Percentiles rank a stretch among this genome's conserved stretches.
phyloP scores from a whole-genome alignment of 1,140 invertebrate species.

The Helicoverpa zea region DNA sequence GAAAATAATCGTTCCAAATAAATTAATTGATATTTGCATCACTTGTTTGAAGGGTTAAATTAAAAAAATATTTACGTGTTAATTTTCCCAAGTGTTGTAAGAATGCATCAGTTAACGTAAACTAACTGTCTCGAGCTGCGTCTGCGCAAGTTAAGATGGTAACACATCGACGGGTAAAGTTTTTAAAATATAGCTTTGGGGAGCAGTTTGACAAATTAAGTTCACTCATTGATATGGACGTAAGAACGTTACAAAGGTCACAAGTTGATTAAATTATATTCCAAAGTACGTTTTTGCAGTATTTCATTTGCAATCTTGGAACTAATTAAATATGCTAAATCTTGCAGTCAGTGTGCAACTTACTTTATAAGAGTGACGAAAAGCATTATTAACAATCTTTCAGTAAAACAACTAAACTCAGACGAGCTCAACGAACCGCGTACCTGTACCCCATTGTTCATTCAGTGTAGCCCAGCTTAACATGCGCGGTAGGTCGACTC shows the following conservation, averaged over 20 bases:
- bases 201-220: background rate
- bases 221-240: no score
- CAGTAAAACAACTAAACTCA: no score
- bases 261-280: background rate
- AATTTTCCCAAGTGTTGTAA: constrained; percentile 46
- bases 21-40: constrained; percentile 15
- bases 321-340: no score
- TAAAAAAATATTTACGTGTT: constrained; percentile 40
- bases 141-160: constrained; percentile 24
- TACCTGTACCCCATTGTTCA: background rate
- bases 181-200: background rate
- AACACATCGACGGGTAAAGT: background rate
- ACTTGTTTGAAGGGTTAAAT: background rate
- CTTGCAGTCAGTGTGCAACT: background rate
- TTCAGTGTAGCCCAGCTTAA: constrained; percentile 10
- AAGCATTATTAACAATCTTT: background rate
- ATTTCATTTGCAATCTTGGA: no score
- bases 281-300: no score
- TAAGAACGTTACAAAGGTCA: background rate
- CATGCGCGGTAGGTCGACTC: constrained; percentile 37
- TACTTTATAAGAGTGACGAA: no score
- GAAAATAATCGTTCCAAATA: background rate
- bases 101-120: constrained; percentile 46
- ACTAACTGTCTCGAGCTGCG: constrained; percentile 35
- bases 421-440: no score